These are phyloP conservation scores for Ptilorrhoa leucosticta DNA, from an alignment of 2,113 vertebrate genomes.

Conservation along the genomic window DNA sequence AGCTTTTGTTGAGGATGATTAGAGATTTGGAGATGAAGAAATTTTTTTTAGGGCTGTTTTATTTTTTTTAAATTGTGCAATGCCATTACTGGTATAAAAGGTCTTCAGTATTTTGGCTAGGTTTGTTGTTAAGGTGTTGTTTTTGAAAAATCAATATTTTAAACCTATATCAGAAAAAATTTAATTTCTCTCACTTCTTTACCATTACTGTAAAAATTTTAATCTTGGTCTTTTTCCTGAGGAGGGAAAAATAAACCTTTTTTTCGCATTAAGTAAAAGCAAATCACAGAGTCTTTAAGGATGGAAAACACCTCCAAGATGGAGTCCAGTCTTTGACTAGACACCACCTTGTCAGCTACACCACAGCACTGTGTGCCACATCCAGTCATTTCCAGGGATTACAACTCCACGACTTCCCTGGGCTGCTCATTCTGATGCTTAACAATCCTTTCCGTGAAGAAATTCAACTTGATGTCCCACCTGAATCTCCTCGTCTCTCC, in stretches of 20 bases:
- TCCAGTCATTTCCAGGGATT: background rate
- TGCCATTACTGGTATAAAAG: background rate
- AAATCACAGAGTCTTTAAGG: background rate
- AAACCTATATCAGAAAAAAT: background rate
- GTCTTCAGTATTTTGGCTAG: background rate
- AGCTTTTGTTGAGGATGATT: background rate
- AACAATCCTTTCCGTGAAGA: background rate
- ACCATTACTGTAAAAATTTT: background rate
- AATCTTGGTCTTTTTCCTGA: background rate
- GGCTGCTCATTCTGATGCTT: background rate
- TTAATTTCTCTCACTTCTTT: background rate
- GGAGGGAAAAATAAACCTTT: background rate
- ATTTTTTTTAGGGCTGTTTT: background rate
- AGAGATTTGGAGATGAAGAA: background rate
- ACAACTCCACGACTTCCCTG: accelerated
- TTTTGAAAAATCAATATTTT: background rate
- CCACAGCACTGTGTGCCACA: no score
- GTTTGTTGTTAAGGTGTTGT: background rate
- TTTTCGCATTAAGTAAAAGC: background rate
- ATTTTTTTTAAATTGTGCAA: background rate
- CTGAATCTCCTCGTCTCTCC: background rate
- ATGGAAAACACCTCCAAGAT: background rate
- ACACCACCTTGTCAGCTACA: background rate
- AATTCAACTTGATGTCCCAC: background rate
- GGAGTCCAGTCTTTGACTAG: background rate